A percentile compares a stretch with the other conserved stretches of the same genome.
These are phyloP conservation scores for Pipistrellus pygmaeus DNA, from an alignment of 2,797 vertebrate species.

Conservation along the genomic window DNA sequence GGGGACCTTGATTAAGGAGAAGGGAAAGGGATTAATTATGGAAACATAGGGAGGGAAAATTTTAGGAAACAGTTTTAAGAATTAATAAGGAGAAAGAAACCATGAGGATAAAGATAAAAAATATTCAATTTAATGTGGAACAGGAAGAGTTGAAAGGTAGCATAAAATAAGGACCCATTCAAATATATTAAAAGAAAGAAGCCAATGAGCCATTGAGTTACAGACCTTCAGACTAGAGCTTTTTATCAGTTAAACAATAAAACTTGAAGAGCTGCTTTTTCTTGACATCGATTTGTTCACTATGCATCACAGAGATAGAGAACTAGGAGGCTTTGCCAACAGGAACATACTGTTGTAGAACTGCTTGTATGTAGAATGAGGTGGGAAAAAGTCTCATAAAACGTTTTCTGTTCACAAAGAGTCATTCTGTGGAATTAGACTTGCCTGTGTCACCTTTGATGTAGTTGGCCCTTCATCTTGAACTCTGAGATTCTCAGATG, in stretches of 20 bases:
- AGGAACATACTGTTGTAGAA: not conserved
- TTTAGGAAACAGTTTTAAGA: not conserved
- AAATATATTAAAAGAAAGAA: constrained; percentile 13
- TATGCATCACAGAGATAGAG: not conserved
- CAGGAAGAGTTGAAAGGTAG: not conserved
- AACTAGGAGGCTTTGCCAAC: not conserved
- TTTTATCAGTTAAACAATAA: constrained; percentile 31
- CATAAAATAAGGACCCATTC: not conserved
- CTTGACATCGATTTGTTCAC: not conserved
- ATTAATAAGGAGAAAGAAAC: not conserved
- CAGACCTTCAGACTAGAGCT: not conserved
- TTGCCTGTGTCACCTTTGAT: not conserved
- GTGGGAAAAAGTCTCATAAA: not conserved
- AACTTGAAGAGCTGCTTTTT: not conserved
- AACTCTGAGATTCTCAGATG: not conserved
- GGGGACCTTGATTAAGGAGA: not conserved
- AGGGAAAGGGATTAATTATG: not conserved
- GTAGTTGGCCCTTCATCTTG: not conserved
- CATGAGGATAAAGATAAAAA: not conserved
- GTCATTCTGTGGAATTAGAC: not conserved
- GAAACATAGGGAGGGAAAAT: not conserved
- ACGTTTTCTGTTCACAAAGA: not conserved
- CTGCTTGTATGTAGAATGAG: not conserved
- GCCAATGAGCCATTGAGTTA: not conserved
- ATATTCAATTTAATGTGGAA: not conserved